Base-by-base conservation (phyloP, 2,888 invertebrate species). In the Palloptera scutellata region DNA sequence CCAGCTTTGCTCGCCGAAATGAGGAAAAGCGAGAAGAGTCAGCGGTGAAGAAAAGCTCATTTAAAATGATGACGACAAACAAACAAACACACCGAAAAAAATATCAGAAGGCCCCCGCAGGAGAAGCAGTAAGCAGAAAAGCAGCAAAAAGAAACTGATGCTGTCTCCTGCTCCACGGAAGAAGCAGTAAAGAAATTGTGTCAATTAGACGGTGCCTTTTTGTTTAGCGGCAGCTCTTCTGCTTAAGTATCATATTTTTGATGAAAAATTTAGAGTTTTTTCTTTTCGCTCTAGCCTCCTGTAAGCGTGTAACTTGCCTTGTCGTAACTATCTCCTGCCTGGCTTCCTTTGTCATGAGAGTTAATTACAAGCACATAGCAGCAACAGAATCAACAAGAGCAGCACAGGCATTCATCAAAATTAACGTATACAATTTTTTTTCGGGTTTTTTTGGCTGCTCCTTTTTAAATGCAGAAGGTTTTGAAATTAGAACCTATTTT, bases 1-100 rank as follows among this genome's bases (percentile, higher is more conserved):
- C 61, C 61, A 67, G 61, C 62, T 61, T 66, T 65, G 54, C 19
- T 19, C 54, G 54, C 54, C 54, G 54, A 54, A 54, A 54, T 19
- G 54, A 13, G 15, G 12, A 54, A n/a, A 19, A 54, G 54, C 30
- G 30, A 30, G 30, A 30, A 30, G 30, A 30, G 30, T 30, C 6
- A 30, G 30, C 30, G 30, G 30, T 30, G 6, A 30, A 30, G 30
- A 30, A 30, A 30, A 30, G 30, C 30, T 30, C 30, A 30, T 30
- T 30, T 30, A 30, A 30, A 30, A 30, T 30, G 30, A 30, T 30
- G 30, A 30, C 30, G 30, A 30, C 30, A 30, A 30, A 30, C 30
- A 30, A 30, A 30, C 30, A 30, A 30, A 30, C 2, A 30, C 2
- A 30, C 2, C 30, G 30, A 30, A 30, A 6, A 30, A 30, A 30